Conservation (phyloP, 2,113 vertebrate genomes). For the Balaeniceps rex region DNA sequence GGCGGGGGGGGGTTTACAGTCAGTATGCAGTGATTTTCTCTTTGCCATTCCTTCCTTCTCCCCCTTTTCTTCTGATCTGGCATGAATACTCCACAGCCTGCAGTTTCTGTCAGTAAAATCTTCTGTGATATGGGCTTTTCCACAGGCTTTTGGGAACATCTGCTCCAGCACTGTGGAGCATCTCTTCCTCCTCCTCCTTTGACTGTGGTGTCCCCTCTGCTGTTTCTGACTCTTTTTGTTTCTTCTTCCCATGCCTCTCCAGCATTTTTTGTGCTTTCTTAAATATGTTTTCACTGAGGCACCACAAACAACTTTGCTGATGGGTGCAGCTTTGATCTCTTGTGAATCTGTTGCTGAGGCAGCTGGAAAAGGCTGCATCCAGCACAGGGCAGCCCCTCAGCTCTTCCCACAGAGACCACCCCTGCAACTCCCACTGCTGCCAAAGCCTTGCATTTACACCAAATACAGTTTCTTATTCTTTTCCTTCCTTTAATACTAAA, state of each 20-base stretch:
- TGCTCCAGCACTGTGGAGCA: not conserved
- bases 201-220: not conserved
- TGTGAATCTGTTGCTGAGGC: not conserved
- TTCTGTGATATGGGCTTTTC: not conserved
- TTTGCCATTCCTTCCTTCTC: not conserved
- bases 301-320: not conserved
- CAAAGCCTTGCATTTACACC: not conserved
- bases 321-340: not conserved
- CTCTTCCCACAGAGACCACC: not conserved
- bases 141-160: not conserved
- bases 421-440: not conserved
- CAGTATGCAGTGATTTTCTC: not conserved
- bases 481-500: not conserved
- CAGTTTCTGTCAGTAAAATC: not conserved
- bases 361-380: not conserved
- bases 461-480: not conserved
- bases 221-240: not conserved
- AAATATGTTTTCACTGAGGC: not conserved
- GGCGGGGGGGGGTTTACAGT: not conserved
- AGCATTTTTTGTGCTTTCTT: not conserved
- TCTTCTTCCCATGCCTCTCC: not conserved
- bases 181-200: not conserved
- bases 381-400: not conserved
- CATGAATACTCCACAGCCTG: not conserved
- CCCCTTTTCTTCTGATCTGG: not conserved